Conservation (phyloP, 2,797 vertebrate genomes). For the Helarctos malayanus region DNA sequence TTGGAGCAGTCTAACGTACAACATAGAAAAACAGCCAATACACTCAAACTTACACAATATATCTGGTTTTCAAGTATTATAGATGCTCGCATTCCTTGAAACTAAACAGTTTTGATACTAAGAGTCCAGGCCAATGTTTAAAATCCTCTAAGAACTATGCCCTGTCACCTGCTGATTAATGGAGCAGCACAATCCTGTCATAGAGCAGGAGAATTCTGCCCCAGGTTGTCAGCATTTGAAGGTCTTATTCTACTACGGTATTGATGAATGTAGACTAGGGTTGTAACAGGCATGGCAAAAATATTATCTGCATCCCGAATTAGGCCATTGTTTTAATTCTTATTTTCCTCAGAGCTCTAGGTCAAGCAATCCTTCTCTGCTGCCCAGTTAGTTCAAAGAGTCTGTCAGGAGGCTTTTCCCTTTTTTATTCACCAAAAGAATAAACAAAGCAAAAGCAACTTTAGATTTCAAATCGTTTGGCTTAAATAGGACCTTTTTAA, state of each 20-base stretch:
- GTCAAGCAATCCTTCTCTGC: conserved; percentile 81
- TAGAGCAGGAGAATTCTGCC: conserved; percentile 84
- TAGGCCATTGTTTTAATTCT: conserved; percentile 82
- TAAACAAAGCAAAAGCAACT: conserved; percentile 63
- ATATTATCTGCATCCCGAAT: conserved; percentile 86
- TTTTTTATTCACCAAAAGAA: conserved; percentile 10
- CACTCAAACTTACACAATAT: conserved; percentile 4
- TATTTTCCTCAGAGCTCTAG: conserved; percentile 79
- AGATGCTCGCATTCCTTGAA: conserved; percentile 53
- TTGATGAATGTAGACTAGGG: conserved; percentile 86
- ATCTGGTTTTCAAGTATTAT: conserved; percentile 52
- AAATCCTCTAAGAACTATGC: conserved; percentile 78
- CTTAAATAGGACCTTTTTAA: conserved; percentile 59
- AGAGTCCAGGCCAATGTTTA: conserved; percentile 73
- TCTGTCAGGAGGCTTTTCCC: conserved; percentile 54
- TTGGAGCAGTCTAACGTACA: conserved; percentile 40
- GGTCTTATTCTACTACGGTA: conserved; percentile 86
- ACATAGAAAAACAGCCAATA: conserved; percentile 47
- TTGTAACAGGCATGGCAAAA: conserved; percentile 82
- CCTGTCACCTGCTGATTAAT: conserved; percentile 88
- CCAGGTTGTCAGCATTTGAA: conserved; percentile 87
- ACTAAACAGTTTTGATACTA: conserved; percentile 72
- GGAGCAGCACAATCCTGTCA: conserved; percentile 81
- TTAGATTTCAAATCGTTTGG: conserved; percentile 26
- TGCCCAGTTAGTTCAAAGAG: conserved; percentile 66